Evolutionary conservation across 2,888 invertebrate species (phyloP), one percentile per base, ranked within the genome.

Genomic region (Metallyticus violacea): DNA sequence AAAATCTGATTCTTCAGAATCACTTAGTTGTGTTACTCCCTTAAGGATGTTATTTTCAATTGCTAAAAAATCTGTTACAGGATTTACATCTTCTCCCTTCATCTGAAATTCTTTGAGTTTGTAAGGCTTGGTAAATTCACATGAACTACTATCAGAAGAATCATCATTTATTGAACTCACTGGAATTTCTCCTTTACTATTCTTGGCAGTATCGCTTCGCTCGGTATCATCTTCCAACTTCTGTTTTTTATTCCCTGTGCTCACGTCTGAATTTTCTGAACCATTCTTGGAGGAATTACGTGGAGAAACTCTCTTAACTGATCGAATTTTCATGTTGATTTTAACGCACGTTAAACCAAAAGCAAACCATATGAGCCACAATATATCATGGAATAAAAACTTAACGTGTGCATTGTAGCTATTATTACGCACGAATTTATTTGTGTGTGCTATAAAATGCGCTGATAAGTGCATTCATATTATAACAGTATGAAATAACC

Each of bases 61-160:
- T 76, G 89, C 88, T 77, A 90, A 89, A 89, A 91, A 91, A 81
- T 89, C 88, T 62, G 40, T 62, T 4, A 15, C 22, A 0, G 40
- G 40, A 7, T 86, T 78, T n/a, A 25, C 77, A 28, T 30, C 77
- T 29, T 87, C 86, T 82, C 89, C 89, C 86, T 88, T 84, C 7
- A 88, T 83, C 87, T 90, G 91, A 88, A 94, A 94, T 89, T 94
- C 94, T 85, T 92, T 92, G 89, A 94, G 92, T 87, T 92, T 91
- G 0, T 93, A 92, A 86, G 93, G 91, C 6, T 93, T 92, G 76
- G 94, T 90, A 90, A 94, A 94, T 88, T 94, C 93, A 79, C 92
- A 92, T 87, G 87, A 85, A 77, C 93, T 94, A 87, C 94, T 94
- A 87, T 91, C 91, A 0, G 91, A 91, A 87, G 87, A 89, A 87